phyloP scores from a whole-genome alignment of 2,797 vertebrate genomes.

The Malacoctenus gilli region DNA sequence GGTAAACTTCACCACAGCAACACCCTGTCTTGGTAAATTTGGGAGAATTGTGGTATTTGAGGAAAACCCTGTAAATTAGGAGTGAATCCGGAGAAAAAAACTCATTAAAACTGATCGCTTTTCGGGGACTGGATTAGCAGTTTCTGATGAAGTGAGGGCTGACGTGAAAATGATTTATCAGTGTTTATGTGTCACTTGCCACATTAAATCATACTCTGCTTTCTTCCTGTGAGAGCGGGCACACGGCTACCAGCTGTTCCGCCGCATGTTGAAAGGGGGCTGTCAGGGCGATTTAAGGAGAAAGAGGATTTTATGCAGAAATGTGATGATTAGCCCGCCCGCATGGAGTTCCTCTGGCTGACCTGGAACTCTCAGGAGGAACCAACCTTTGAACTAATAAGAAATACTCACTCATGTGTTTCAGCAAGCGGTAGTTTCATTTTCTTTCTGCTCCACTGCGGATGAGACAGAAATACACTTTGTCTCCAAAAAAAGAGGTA shows the following conservation, averaged over 20 bases:
- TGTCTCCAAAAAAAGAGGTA: not conserved
- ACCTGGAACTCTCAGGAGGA: slow-evolving; percentile 52
- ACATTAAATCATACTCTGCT: slow-evolving; percentile 43
- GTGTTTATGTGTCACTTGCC: slow-evolving; percentile 35
- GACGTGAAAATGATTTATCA: slow-evolving; percentile 34
- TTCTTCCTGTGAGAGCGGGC: slow-evolving; percentile 23
- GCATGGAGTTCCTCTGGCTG: slow-evolving; percentile 42
- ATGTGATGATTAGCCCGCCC: slow-evolving; percentile 54
- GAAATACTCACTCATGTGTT: slow-evolving; percentile 49
- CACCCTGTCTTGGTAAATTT: too few relatives aligned
- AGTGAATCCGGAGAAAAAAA: not conserved
- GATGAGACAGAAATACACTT: slow-evolving; percentile 20
- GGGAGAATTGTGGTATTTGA: too few relatives aligned
- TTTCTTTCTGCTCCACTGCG: not conserved
- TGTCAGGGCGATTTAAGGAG: slow-evolving; percentile 46
- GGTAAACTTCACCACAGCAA: too few relatives aligned
- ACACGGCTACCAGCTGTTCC: slow-evolving; percentile 58
- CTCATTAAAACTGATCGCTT: too few relatives aligned
- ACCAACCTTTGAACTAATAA: slow-evolving; percentile 61
- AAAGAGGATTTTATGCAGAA: slow-evolving; percentile 38
- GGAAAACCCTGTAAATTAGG: too few relatives aligned
- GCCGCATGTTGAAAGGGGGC: slow-evolving; percentile 49
- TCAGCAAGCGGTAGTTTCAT: slow-evolving; percentile 21
- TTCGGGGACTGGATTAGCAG: slow-evolving; percentile 2
- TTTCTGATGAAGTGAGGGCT: slow-evolving; percentile 2